These are phyloP conservation scores for Agrypnus murinus DNA, from an alignment of 2,888 invertebrate species.

Conservation along the genomic window DNA sequence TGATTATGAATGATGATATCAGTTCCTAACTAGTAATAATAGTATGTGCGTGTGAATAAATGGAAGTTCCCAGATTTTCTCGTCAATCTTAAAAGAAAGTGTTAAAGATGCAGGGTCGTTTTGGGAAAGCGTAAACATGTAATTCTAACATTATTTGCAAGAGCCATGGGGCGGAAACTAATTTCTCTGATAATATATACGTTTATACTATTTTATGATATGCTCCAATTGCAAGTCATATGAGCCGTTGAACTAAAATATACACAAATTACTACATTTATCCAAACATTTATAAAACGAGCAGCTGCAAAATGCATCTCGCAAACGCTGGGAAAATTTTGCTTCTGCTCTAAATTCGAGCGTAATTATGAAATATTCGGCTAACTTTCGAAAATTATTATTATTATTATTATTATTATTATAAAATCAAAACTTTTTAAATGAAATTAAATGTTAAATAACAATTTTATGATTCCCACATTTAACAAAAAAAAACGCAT, in stretches of 20 bases:
- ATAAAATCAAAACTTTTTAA: too few species aligned
- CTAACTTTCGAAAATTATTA: too few species aligned
- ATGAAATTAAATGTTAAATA: too few species aligned
- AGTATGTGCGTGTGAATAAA: slow-evolving; percentile 12
- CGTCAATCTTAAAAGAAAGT: slow-evolving; percentile 19
- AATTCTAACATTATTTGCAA: slow-evolving; percentile 26
- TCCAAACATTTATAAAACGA: background rate
- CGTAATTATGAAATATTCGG: too few species aligned
- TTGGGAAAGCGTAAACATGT: slow-evolving; percentile 38
- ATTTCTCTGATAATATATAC: slow-evolving; percentile 35
- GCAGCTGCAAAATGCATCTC: slow-evolving; percentile 30
- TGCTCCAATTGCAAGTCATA: slow-evolving; percentile 28
- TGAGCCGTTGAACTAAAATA: slow-evolving; percentile 30
- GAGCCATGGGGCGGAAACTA: slow-evolving; percentile 29
- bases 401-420: too few species aligned
- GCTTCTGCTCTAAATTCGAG: too few species aligned
- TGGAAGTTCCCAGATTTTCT: slow-evolving; percentile 5
- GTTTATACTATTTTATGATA: slow-evolving; percentile 28
- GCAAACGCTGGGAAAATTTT: background rate
- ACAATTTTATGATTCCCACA: background rate
- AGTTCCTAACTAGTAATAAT: background rate
- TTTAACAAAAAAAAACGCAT: slow-evolving; percentile 7
- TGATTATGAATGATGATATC: slow-evolving; percentile 2
- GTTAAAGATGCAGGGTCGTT: slow-evolving; percentile 31
- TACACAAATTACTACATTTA: slow-evolving; percentile 17